These are phyloP conservation scores for Microcaecilia unicolor DNA, from an alignment of 2,797 vertebrate species.

Conservation along the genomic window DNA sequence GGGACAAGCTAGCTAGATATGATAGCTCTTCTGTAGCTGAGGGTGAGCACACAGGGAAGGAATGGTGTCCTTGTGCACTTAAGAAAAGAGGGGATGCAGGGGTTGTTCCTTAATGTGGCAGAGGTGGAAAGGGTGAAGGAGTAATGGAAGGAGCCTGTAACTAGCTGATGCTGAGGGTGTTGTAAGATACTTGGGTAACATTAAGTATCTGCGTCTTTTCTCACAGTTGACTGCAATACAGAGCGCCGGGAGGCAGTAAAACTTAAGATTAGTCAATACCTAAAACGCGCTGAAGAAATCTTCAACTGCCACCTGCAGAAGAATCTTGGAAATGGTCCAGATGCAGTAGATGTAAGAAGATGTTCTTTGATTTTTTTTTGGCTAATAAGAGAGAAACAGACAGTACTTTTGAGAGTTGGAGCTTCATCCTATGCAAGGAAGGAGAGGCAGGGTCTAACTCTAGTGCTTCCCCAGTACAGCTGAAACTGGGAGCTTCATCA, in stretches of 20 bases:
- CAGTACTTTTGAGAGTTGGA: too few relatives aligned
- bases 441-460: too few relatives aligned
- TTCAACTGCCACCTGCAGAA: constrained; percentile 91
- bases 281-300: constrained; percentile 91
- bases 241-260: constrained; percentile 91
- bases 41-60: too few relatives aligned
- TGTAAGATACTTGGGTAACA: too few relatives aligned
- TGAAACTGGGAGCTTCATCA: too few relatives aligned
- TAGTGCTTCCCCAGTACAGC: too few relatives aligned
- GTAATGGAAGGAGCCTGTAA: neutral
- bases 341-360: constrained; percentile 65
- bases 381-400: neutral
- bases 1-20: too few relatives aligned
- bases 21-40: too few relatives aligned
- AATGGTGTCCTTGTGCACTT: too few relatives aligned
- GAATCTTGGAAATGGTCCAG: constrained; percentile 55
- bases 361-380: neutral
- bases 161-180: neutral
- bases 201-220: neutral
- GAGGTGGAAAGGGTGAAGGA: too few relatives aligned
- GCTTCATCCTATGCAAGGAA: too few relatives aligned
- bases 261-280: constrained; percentile 89
- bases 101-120: neutral
- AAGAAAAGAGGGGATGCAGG: too few relatives aligned
- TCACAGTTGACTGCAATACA: constrained; percentile 88